Conservation (phyloP, 2,888 invertebrate species). For the Troilus luridus region DNA sequence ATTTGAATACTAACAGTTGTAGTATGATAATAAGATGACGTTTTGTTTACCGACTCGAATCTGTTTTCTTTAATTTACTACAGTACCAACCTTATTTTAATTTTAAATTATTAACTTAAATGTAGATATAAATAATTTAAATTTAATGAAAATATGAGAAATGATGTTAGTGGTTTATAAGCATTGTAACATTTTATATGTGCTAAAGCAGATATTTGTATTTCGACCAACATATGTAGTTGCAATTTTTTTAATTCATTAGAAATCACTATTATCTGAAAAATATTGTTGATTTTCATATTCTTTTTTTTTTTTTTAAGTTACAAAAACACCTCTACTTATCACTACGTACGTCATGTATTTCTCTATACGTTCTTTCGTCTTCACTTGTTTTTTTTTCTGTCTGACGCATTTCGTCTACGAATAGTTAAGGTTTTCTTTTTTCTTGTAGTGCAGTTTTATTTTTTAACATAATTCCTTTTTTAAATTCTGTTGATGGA, state of each 20-base stretch:
- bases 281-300: not conserved
- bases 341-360: conserved; percentile 17
- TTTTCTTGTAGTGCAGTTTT: conserved; percentile 3
- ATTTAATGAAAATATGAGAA: not conserved
- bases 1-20: not conserved
- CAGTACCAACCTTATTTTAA: not conserved
- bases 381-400: conserved; percentile 23
- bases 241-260: no score
- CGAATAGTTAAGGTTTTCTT: not conserved
- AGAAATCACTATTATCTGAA: no score
- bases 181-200: no score
- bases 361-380: conserved; percentile 8
- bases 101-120: not conserved
- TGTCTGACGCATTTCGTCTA: conserved; percentile 43
- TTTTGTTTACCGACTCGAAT: not conserved
- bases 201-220: not conserved
- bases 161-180: no score
- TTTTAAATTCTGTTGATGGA: conserved; percentile 23
- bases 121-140: not conserved
- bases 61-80: not conserved
- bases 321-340: conserved; percentile 11
- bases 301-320: not conserved
- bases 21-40: not conserved
- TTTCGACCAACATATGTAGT: no score
- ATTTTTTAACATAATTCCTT: not conserved